Base-by-base conservation (phyloP, 1,140 invertebrate genomes). In the Bombus sibiricus region DNA sequence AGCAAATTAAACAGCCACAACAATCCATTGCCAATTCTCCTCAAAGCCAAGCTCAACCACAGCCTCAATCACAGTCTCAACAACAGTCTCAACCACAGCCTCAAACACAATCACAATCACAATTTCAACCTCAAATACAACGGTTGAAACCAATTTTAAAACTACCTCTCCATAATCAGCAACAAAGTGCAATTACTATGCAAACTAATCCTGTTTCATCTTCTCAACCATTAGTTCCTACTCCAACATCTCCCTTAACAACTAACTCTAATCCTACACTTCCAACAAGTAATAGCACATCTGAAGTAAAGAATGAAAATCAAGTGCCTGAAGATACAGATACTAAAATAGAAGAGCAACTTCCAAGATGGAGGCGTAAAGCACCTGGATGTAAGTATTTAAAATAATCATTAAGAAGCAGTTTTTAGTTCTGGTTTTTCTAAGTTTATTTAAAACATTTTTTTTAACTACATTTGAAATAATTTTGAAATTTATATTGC, bases 91-190 rank as follows among this genome's bases (percentile, higher is more conserved):
- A 89, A 32, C 64, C 88, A 10, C 73, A 80, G 73, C 34, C 68
- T 28, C 87, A 89, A 41, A 4, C 43, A 4, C 82, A 89, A 53
- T 79, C 47, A 28, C 86, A 82, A 43, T 66, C 82, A 32, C 83
- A 85, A 25, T 2, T 64, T 32, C 82, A 64, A 32, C 79, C 87
- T 37, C 93, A 92, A 64, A 73, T 88, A 3, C 93, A 92, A 39
- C 90, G 93, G 43, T 87, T 95, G 53, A 94, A 95, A 59, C 94
- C 94, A 18, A 95, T 95, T 77, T 85, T 95, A 18, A 95, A 95
- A 57, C 86, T 92, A 39, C 86, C 79, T 72, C 69, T 89, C 37
- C 47, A 85, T 62, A 62, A 39, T 75, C 73, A 62, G 34, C 89
- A 81, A 28, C 59, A 81, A 28, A 18, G 28, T 64, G 13, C 53